Percentiles rank a stretch among this genome's conserved stretches.
Evolutionary conservation across 1,140 invertebrate genomes (phyloP).

Genomic region (Trachymyrmex septentrionalis): DNA sequence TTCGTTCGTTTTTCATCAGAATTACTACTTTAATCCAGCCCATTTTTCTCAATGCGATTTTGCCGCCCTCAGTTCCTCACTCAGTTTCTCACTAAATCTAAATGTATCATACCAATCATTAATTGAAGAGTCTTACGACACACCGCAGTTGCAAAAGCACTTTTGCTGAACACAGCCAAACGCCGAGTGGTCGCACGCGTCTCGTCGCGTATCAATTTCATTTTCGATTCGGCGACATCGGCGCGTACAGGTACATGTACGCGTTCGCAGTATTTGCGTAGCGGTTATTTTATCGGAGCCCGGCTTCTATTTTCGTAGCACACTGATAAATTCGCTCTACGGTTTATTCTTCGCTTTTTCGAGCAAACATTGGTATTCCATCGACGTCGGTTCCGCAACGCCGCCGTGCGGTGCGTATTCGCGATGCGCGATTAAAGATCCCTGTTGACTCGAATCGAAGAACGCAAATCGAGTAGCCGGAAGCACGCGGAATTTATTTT

Average conservation of each 20-base stretch:
- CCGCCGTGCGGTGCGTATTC: conserved; percentile 32
- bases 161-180: background rate
- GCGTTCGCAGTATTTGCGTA: conserved; percentile 49
- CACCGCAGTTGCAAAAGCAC: too few relatives aligned
- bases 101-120: too few relatives aligned
- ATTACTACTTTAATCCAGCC: too few relatives aligned
- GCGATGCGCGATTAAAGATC: conserved; percentile 60
- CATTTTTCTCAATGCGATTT: too few relatives aligned
- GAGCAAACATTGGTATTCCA: conserved; percentile 59
- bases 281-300: conserved; percentile 54
- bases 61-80: too few relatives aligned
- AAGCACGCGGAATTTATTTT: conserved; percentile 62
- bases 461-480: conserved; percentile 44
- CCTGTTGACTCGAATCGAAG: conserved; percentile 54
- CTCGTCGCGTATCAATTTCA: conserved; percentile 46
- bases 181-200: background rate
- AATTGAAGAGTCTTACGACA: too few relatives aligned
- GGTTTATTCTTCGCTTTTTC: conserved; percentile 61
- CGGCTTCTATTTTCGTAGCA: conserved; percentile 54
- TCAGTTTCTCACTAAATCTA: too few relatives aligned
- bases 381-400: conserved; percentile 33
- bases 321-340: conserved; percentile 47
- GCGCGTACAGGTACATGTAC: background rate
- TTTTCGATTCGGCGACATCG: conserved; percentile 19
- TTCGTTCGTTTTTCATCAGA: too few relatives aligned